A percentile compares a stretch with the other conserved stretches of the same genome.
Evolutionary conservation across 2,888 invertebrate species (phyloP).

Genomic region (Agonopterix heracliana): DNA sequence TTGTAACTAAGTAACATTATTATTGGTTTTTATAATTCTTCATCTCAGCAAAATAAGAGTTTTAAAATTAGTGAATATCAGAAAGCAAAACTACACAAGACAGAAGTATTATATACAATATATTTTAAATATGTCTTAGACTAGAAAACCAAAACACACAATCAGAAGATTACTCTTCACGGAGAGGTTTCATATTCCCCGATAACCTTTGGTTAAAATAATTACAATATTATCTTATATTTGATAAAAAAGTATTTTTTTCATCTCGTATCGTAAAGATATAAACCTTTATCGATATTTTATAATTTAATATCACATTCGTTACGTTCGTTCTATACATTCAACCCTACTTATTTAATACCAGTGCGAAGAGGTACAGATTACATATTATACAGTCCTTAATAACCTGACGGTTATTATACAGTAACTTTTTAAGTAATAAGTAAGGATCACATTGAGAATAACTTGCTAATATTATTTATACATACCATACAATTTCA

Average conservation of each 20-base stretch:
- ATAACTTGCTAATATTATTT: no score
- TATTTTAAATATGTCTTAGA: constrained; percentile 24
- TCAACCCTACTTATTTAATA: neutral
- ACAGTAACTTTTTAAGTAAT: no score
- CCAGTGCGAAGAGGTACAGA: neutral
- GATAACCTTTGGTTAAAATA: neutral
- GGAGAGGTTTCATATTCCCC: neutral
- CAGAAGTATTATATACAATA: neutral
- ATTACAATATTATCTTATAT: neutral
- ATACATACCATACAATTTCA: no score
- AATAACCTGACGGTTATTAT: no score
- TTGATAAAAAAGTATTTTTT: neutral
- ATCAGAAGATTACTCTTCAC: constrained; percentile 4
- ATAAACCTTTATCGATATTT: neutral
- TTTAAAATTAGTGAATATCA: no score
- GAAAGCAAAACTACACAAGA: neutral
- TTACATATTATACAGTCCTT: no score
- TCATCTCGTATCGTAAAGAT: no score
- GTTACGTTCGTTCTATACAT: neutral
- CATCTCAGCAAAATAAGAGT: neutral
- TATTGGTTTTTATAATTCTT: neutral
- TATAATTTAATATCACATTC: constrained; percentile 21
- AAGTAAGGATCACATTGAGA: no score
- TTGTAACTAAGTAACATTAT: neutral
- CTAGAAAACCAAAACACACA: constrained; percentile 24